Evolutionary conservation across 2,113 vertebrate genomes (phyloP), one percentile per base, ranked within the genome.

Genomic region (Percina caprodes): DNA sequence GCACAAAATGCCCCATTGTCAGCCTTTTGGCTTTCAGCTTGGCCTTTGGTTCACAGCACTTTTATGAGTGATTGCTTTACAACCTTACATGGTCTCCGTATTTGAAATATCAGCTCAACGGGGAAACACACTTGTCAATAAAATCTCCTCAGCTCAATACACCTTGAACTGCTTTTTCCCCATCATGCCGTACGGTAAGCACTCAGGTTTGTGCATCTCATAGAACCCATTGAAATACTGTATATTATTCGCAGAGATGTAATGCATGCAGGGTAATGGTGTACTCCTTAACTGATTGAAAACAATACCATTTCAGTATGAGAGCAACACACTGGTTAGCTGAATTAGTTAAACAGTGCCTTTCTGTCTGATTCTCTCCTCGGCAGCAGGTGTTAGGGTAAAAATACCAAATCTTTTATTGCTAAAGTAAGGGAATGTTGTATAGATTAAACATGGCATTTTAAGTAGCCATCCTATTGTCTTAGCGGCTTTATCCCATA

Each of bases 11-110:
- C 74, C 80, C 70, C 67, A 54, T 77, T 83, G 68, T 74, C 58
- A 84, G 79, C 55, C 69, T 70, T 55, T 76, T 80, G 67, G 65
- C 63, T 83, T 65, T 67, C 45, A 63, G 19, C 24, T 77, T 73
- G 76, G 69, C 77, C 85, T 91, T 83, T 88, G 49, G 12, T 75
- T 87, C 79, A 46, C 60, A 60, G 69, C 66, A 24, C 65, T 79
- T 88, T 86, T 24, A 78, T 72, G 83, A 83, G 80, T 18, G 26
- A 65, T 75, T 42, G 69, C 70, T 49, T 70, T 42, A 39, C 65
- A 84, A 70, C 61, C 75, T 48, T 66, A 74, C 60, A 78, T 35
- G 52, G 52, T 55, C 78, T 76, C 48, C 0, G 13, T 62, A 46
- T 77, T 66, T 72, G 60, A 85, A 86, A 79, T 65, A 80, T 79